A percentile compares a stretch with the other conserved stretches of the same genome.
Evolutionary conservation across 2,113 vertebrate genomes (phyloP).

Genomic region (Natator depressus): DNA sequence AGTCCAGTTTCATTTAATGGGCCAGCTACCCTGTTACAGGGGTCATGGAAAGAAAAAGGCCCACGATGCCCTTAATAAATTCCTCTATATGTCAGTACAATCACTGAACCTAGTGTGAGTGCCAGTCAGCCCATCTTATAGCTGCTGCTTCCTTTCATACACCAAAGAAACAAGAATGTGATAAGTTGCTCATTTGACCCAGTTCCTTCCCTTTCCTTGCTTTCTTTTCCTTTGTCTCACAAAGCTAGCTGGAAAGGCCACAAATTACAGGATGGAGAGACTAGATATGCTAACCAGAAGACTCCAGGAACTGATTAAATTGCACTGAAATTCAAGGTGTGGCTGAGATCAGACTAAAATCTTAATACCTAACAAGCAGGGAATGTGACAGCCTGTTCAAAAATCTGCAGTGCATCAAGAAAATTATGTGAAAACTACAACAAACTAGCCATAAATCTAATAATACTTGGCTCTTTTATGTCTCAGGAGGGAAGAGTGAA

Average conservation of each 20-base stretch:
- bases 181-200: background rate
- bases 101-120: background rate
- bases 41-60: background rate
- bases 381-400: slow-evolving; percentile 3
- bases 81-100: background rate
- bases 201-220: background rate
- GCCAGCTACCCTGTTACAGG: background rate
- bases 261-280: background rate
- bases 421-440: slow-evolving; percentile 57
- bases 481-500: slow-evolving; percentile 36
- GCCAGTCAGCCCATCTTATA: background rate
- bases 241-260: background rate
- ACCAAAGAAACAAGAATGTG: background rate
- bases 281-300: background rate
- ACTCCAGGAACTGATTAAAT: background rate
- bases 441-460: slow-evolving; percentile 51
- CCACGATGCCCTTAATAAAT: background rate
- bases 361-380: background rate
- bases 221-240: fast-evolving
- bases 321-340: background rate
- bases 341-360: background rate
- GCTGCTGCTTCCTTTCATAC: background rate
- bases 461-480: slow-evolving; percentile 52
- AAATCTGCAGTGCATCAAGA: slow-evolving; percentile 70
- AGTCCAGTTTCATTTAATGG: background rate